Evolutionary conservation across 2,888 invertebrate species (phyloP), one percentile per base, ranked within the genome.

Genomic region (Coronaproctus castanopsis): DNA sequence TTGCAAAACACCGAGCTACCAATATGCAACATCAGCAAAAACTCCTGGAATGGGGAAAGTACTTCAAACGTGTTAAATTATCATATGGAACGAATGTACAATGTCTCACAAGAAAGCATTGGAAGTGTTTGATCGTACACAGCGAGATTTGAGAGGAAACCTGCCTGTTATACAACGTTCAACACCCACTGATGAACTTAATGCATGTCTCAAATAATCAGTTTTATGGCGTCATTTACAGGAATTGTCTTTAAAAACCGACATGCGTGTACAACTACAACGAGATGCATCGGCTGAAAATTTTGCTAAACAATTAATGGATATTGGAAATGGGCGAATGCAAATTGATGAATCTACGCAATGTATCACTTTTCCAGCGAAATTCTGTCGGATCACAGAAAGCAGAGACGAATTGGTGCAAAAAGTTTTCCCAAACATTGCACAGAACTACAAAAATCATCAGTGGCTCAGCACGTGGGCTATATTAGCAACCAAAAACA

Each of bases 401-500:
- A 59, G 62, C 51, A 64, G 59, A 67, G 65, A 57, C 24, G 59
- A 61, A 53, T 57, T 63, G 18, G 57, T 56, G 20, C 24, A 53
- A 20, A 56, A 54, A 1, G 55, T 59, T 23, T 59, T 53, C 54
- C 57, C 58, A 24, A 22, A 56, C 23, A 50, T 61, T 10, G 24
- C 18, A 21, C 23, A 54, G 14, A 60, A 62, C 50, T 54, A 58
- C 61, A 58, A 55, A 58, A 57, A 61, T 61, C 24, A 59, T 57
- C 8, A 51, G 36, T 59, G 61, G 63, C 58, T 62, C 55, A 59
- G 62, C 65, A 65, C 68, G 64, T 65, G n/a, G 66, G 67, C 63
- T 64, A 68, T 69, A 67, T 66, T 68, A 48, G 67, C 67, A 60
- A 67, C 68, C 60, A 68, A 70, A 64, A 70, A 70, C 64, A 66